These are phyloP conservation scores for Trididemnum miniatum DNA, from an alignment of 23 tunicate genomes.

Conservation along the genomic window DNA sequence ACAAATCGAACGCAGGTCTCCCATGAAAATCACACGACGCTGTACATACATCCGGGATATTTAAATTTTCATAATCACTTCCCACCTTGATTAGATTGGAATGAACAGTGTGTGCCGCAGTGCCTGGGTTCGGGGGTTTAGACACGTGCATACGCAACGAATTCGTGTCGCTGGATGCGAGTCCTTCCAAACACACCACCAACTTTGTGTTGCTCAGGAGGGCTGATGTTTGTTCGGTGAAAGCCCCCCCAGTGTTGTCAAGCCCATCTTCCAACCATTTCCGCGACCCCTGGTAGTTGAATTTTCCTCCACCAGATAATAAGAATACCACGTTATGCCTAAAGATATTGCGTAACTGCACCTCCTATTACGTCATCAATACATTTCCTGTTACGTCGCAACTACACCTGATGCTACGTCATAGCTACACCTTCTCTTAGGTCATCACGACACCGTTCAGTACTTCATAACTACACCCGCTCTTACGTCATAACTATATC, in stretches of 20 bases:
- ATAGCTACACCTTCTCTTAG: too few species aligned
- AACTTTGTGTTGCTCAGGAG: conserved; percentile 60
- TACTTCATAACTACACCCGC: too few species aligned
- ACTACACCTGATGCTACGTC: too few species aligned
- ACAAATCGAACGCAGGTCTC: too few species aligned
- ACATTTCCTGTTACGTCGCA: too few species aligned
- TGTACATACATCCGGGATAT: too few species aligned
- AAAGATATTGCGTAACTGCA: background rate
- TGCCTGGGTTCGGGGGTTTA: conserved; percentile 72
- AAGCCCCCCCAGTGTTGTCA: conserved; percentile 61
- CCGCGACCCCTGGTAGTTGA: conserved; percentile 83
- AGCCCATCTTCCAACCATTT: conserved; percentile 81
- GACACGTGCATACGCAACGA: conserved; percentile 86
- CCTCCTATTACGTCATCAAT: background rate
- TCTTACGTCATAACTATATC: too few species aligned
- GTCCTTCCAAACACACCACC: conserved; percentile 77
- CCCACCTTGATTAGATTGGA: conserved; percentile 49
- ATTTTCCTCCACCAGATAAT: conserved; percentile 89
- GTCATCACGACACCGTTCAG: too few species aligned
- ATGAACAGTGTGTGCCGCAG: conserved; percentile 53
- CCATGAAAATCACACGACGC: too few species aligned
- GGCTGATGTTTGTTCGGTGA: conserved; percentile 32
- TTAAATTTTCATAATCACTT: too few species aligned
- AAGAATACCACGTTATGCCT: conserved; percentile 84
- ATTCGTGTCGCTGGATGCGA: conserved; percentile 21